These are phyloP conservation scores for Drosophila atripex DNA, from an alignment of 2,888 invertebrate genomes.

Conservation along the genomic window DNA sequence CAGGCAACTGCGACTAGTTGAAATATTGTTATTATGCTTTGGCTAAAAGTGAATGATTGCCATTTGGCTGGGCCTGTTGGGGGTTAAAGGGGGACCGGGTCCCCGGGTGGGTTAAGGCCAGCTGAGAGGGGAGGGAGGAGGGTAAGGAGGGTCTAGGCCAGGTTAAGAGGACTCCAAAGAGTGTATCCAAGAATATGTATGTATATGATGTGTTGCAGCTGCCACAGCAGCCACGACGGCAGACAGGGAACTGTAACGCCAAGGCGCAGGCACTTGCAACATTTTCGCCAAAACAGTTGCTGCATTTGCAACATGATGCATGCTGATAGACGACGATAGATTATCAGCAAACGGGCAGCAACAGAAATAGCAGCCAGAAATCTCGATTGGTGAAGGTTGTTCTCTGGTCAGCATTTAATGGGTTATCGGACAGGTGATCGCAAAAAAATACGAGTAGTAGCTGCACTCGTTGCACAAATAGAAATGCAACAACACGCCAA, in stretches of 20 bases:
- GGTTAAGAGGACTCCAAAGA: slow-evolving; percentile 9
- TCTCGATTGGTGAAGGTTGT: slow-evolving; percentile 33
- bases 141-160: slow-evolving; percentile 12
- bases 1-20: slow-evolving; percentile 76
- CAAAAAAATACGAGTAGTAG: slow-evolving; percentile 8
- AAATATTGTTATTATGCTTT: slow-evolving; percentile 78
- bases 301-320: slow-evolving; percentile 70
- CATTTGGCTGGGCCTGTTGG: slow-evolving; percentile 16
- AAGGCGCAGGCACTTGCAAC: slow-evolving; percentile 38
- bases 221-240: slow-evolving; percentile 38
- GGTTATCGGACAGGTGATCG: slow-evolving; percentile 37
- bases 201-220: slow-evolving; percentile 45
- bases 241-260: slow-evolving; percentile 51
- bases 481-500: no score
- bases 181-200: no score
- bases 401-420: slow-evolving; percentile 37
- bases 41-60: slow-evolving; percentile 78
- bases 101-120: slow-evolving; percentile 6
- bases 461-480: slow-evolving; percentile 3
- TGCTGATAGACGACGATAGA: slow-evolving; percentile 75
- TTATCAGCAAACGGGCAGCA: slow-evolving; percentile 53
- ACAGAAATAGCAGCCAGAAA: slow-evolving; percentile 22
- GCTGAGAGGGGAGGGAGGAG: background rate
- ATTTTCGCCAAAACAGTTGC: slow-evolving; percentile 51
- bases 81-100: background rate